Conservation (phyloP, 2,113 vertebrate genomes). For the Rissa tridactyla region DNA sequence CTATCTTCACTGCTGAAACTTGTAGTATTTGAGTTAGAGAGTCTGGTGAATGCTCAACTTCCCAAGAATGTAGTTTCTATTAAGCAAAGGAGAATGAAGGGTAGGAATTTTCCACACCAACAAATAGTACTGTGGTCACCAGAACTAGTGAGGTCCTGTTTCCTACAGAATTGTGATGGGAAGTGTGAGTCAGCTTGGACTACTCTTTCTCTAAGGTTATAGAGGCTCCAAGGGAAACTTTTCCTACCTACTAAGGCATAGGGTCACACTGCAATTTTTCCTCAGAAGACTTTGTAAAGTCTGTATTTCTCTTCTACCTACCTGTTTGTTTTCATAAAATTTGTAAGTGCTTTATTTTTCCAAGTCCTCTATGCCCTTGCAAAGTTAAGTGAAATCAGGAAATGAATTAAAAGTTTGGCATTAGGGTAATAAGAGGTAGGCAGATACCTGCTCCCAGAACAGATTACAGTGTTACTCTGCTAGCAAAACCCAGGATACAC, state of each 20-base stretch:
- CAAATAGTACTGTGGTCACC: not conserved
- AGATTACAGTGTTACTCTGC: not conserved
- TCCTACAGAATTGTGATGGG: not conserved
- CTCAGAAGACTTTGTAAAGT: not conserved
- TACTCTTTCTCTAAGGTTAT: not conserved
- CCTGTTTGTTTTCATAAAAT: not conserved
- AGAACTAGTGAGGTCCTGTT: not conserved
- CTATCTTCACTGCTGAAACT: slow-evolving; percentile 32
- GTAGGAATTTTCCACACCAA: not conserved
- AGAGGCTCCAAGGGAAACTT: not conserved
- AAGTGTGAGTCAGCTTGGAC: not conserved
- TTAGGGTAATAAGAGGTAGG: not conserved
- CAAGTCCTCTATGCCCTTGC: not conserved
- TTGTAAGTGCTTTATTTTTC: not conserved
- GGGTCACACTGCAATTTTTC: not conserved
- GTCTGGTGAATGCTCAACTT: not conserved
- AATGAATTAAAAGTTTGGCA: not conserved
- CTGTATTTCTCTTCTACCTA: not conserved
- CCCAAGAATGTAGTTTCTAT: not conserved
- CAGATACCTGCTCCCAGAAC: not conserved
- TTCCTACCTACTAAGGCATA: not conserved
- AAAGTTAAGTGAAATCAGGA: not conserved
- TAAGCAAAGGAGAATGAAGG: not conserved
- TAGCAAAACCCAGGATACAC: not conserved
- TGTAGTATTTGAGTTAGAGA: not conserved